Percentiles rank a stretch among this genome's conserved stretches.
Evolutionary conservation across 2,888 invertebrate species (phyloP).

Genomic region (Ectropis crepuscularia): DNA sequence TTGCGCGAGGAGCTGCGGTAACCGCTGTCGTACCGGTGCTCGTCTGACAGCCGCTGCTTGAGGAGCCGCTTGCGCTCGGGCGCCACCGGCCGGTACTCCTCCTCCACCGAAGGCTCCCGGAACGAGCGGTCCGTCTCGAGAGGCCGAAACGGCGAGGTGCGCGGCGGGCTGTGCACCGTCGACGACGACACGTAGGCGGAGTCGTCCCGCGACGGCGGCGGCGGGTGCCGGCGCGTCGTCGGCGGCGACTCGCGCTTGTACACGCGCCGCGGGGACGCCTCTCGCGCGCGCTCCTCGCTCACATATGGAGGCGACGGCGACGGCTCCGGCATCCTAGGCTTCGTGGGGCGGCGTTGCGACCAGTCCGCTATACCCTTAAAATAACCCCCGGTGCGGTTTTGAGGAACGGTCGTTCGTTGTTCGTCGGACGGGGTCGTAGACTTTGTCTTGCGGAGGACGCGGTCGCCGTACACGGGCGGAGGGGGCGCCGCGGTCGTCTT

Average conservation of each 20-base stretch:
- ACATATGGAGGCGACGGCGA: constrained; percentile 77
- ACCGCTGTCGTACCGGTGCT: constrained; percentile 84
- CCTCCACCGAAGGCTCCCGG: constrained; percentile 80
- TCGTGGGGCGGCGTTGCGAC: constrained; percentile 87
- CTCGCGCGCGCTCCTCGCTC: constrained; percentile 67
- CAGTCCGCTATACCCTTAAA: constrained; percentile 92
- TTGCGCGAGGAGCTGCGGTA: constrained; percentile 84
- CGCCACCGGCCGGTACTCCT: constrained; percentile 84
- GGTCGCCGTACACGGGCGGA: constrained; percentile 75
- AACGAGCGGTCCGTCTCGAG: constrained; percentile 75
- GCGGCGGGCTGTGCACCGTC: constrained; percentile 84
- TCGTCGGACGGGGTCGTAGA: constrained; percentile 84
- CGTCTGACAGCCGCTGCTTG: constrained; percentile 81
- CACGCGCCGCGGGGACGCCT: constrained; percentile 74
- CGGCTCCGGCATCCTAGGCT: constrained; percentile 81
- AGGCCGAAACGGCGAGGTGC: constrained; percentile 80
- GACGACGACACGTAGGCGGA: constrained; percentile 85
- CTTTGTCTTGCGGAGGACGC: constrained; percentile 80
- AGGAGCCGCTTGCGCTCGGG: constrained; percentile 87
- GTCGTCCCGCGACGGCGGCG: constrained; percentile 83
- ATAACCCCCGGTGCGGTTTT: constrained; percentile 82
- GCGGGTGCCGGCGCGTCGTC: constrained; percentile 75
- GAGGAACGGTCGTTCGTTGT: constrained; percentile 71
- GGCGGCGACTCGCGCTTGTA: constrained; percentile 78
- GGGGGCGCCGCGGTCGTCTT: constrained; percentile 75